These are phyloP conservation scores for Caenorhabditis afra DNA, from an alignment of 2,888 invertebrate species.

Conservation along the genomic window DNA sequence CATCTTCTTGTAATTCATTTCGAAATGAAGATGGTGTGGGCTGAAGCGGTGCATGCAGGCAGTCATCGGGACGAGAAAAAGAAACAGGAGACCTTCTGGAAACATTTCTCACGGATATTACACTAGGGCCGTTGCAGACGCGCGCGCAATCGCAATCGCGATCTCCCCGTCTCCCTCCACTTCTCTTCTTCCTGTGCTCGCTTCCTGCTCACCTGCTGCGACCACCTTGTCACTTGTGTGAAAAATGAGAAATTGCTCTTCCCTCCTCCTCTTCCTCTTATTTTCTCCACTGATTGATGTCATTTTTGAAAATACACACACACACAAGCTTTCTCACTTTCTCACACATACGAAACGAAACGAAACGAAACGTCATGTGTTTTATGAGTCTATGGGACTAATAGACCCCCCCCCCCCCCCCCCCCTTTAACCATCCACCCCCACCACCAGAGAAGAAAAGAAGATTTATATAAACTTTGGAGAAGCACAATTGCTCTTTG, in stretches of 20 bases:
- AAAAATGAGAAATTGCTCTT: slow-evolving; percentile 33
- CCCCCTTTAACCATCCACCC: no score
- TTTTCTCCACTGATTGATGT: slow-evolving; percentile 30
- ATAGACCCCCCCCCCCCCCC: no score
- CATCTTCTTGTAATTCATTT: slow-evolving; percentile 40
- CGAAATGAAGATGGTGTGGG: slow-evolving; percentile 4
- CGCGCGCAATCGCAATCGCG: no score
- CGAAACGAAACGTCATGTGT: slow-evolving; percentile 44
- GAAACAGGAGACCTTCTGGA: slow-evolving; percentile 41
- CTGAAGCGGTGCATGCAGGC: no score
- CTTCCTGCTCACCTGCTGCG: no score
- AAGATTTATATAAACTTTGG: slow-evolving; percentile 38
- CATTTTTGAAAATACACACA: background rate
- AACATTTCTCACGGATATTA: slow-evolving; percentile 48
- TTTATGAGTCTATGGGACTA: slow-evolving; percentile 34
- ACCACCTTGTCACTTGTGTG: slow-evolving; percentile 1
- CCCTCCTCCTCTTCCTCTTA: slow-evolving; percentile 24
- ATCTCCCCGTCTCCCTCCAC: no score
- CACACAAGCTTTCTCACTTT: no score
- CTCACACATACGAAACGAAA: no score
- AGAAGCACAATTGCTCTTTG: background rate
- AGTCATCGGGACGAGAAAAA: no score
- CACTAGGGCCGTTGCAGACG: no score
- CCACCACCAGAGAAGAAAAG: background rate
- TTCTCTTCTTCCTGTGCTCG: no score